Conservation (phyloP, 2,113 vertebrate genomes). For the Otocyon megalotis region DNA sequence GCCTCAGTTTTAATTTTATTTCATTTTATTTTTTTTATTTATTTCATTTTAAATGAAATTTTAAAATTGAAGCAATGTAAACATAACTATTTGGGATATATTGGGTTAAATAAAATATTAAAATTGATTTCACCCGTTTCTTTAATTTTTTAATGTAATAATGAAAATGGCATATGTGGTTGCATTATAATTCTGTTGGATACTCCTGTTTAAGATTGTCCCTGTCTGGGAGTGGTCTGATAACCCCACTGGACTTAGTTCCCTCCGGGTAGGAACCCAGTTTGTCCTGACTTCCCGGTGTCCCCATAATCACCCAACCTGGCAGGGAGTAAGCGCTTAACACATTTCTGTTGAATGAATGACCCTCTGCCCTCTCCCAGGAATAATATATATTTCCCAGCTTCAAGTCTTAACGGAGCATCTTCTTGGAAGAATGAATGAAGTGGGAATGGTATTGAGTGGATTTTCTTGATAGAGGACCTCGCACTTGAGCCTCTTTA, state of each 20-base stretch:
- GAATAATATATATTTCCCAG: not conserved
- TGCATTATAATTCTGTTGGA: not conserved
- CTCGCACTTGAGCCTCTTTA: not conserved
- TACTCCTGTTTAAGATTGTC: not conserved
- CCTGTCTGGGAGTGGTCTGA: not conserved
- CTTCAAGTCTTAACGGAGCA: not conserved
- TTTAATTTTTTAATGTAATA: not conserved
- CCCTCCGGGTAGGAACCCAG: not conserved
- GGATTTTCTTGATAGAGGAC: not conserved
- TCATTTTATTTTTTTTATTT: conserved; percentile 61
- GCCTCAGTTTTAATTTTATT: conserved; percentile 43
- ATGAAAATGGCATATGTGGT: conserved; percentile 1
- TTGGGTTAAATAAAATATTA: conserved; percentile 9
- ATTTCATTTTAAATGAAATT: conserved; percentile 56
- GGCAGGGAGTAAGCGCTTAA: not conserved
- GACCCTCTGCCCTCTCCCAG: not conserved
- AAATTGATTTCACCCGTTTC: not conserved
- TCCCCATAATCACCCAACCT: not conserved
- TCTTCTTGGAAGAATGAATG: not conserved
- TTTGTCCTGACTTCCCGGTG: not conserved
- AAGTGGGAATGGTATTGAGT: not conserved
- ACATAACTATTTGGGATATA: conserved; percentile 37
- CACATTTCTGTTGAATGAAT: conserved; percentile 22
- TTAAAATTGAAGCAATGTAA: conserved; percentile 40
- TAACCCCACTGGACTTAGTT: not conserved